Percentiles rank a stretch among this genome's conserved stretches.
phyloP scores from a whole-genome alignment of 1,140 invertebrate species.

The Cherax destructor region DNA sequence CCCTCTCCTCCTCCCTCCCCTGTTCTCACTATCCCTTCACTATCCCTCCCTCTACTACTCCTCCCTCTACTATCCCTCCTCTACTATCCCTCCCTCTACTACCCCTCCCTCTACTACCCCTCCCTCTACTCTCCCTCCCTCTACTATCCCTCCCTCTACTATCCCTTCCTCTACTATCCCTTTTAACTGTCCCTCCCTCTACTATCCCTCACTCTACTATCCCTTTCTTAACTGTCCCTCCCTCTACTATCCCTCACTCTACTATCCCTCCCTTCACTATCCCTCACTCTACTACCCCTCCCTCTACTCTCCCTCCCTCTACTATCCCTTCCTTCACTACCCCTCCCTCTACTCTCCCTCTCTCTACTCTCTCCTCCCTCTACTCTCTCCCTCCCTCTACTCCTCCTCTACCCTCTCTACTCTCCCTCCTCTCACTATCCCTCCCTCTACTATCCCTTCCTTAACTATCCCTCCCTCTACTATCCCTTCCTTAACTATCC shows the following conservation, averaged over 20 bases:
- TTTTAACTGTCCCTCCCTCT: background rate
- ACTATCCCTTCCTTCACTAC: background rate
- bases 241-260: no score
- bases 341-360: background rate
- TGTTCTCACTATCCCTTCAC: no score
- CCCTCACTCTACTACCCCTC: background rate
- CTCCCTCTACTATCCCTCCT: background rate
- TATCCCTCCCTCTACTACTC: background rate
- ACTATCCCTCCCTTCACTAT: background rate
- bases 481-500: background rate
- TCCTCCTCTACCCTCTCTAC: background rate
- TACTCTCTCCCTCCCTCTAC: background rate
- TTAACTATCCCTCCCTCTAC: background rate
- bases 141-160: background rate
- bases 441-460: no score
- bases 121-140: background rate
- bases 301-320: no score
- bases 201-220: background rate
- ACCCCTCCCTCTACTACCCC: no score
- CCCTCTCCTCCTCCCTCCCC: background rate
- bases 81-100: no score
- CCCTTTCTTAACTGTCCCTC: no score
- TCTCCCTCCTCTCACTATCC: background rate
- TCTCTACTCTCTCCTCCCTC: no score
- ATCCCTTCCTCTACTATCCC: no score